Conservation (phyloP, 2,113 vertebrate species). For the Osmerus eperlanus region DNA sequence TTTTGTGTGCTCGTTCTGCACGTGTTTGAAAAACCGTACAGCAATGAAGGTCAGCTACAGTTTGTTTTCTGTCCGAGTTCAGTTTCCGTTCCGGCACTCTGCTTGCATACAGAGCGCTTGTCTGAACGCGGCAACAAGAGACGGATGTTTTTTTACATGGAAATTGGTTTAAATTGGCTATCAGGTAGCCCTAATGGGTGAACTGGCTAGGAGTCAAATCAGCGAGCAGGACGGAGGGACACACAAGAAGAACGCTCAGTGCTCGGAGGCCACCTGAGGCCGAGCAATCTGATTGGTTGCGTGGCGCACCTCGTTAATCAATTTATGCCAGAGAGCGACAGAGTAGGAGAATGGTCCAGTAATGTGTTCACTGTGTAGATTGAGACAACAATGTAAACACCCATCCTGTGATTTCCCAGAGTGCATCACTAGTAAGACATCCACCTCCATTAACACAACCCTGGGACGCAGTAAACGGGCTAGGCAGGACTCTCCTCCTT, state of each 20-base stretch:
- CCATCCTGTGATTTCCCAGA: no score
- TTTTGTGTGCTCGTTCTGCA: no score
- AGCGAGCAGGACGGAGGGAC: not conserved
- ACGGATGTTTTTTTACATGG: constrained; percentile 9
- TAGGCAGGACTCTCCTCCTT: no score
- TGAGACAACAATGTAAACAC: not conserved
- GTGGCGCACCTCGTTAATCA: constrained; percentile 15
- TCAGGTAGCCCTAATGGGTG: constrained; percentile 23
- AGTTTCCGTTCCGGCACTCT: constrained; percentile 46
- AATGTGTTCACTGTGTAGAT: not conserved
- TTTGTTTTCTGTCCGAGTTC: constrained; percentile 13
- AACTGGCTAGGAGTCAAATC: constrained; percentile 16
- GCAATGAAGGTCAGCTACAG: constrained; percentile 44
- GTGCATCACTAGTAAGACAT: no score
- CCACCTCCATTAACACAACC: no score
- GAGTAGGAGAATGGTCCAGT: not conserved
- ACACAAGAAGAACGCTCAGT: not conserved
- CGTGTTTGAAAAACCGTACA: constrained; percentile 12
- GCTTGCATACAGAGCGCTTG: constrained; percentile 25
- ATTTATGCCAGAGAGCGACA: constrained; percentile 12
- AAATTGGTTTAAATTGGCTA: constrained; percentile 20
- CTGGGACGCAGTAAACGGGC: no score
- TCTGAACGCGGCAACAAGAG: not conserved
- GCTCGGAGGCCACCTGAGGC: not conserved
- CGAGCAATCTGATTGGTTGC: constrained; percentile 7